phyloP scores from a whole-genome alignment of 2,888 invertebrate genomes.

The Falcaria lacertinaria region DNA sequence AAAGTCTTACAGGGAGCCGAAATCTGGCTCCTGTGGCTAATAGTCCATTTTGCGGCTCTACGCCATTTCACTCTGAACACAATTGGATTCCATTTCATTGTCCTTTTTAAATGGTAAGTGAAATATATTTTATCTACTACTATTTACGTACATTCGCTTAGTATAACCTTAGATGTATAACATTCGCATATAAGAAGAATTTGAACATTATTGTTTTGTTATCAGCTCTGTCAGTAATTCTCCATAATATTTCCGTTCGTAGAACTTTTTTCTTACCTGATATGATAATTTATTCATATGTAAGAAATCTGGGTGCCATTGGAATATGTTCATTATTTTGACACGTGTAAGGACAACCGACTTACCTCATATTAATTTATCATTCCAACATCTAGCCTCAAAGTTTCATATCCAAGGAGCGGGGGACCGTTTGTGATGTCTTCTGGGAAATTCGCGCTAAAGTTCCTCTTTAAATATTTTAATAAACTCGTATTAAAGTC shows the following conservation, averaged over 20 bases:
- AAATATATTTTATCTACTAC: conserved; percentile 5
- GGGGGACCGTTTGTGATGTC: conserved; percentile 62
- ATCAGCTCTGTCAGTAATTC: no score
- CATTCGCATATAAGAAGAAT: no score
- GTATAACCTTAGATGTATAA: no score
- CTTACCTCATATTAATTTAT: conserved; percentile 66
- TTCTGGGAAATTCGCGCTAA: conserved; percentile 74
- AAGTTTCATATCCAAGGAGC: conserved; percentile 52
- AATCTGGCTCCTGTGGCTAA: conserved; percentile 41
- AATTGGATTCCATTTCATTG: conserved; percentile 43
- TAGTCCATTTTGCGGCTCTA: conserved; percentile 49
- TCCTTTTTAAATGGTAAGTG: conserved; percentile 16
- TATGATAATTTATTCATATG: no score
- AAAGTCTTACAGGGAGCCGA: conserved; percentile 24
- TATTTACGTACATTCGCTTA: no score
- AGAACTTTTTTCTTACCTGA: no score
- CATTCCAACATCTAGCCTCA: conserved; percentile 56
- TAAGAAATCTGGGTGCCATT: no score
- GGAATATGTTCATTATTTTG: conserved; percentile 43
- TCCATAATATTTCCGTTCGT: no score
- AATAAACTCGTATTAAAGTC: conserved; percentile 77
- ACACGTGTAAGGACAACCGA: conserved; percentile 41
- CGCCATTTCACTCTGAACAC: conserved; percentile 43
- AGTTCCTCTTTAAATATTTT: conserved; percentile 77
- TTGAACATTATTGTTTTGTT: no score